Evolutionary conservation across 2,113 vertebrate species (phyloP), one percentile per base, ranked within the genome.

Genomic region (Laticauda laticaudata): DNA sequence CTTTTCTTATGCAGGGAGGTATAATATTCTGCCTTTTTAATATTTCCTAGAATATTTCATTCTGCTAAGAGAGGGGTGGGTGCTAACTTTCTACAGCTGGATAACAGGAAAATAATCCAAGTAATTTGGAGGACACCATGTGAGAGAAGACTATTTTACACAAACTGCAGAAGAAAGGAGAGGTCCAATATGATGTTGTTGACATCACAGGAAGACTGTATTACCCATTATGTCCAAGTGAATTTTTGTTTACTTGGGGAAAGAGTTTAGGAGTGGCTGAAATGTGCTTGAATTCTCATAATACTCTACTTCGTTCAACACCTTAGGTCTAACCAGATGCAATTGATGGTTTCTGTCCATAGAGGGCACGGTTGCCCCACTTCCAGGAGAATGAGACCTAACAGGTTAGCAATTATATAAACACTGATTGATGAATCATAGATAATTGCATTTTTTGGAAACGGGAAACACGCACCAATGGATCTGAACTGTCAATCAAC

Each of bases 351-450:
- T 21, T 24, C 92, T 93, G 69, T 91, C 93, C 92, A 90, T 59
- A 81, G 24, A 89, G 53, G 91, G 3, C 0, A 0, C 24, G 34
- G 92, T 91, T 89, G 75, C 91, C 86, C 75, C 94, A 91, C n/a
- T 64, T 91, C 59, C 39, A 89, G 96, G n/a, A 81, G 29, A 90
- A n/a, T 0, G 54, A 92, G 55, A 91, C 95, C 93, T 92, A 93
- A 93, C 92, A 88, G 95, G 94, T 85, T 94, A 96, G 88, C 0
- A 0, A 54, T 97, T 97, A 96, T 94, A 95, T 96, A 96, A 97
- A 96, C 91, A 34, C 91, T 92, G 95, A 95, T 93, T 91, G 95
- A 96, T 97, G 96, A 97, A 95, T 97, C 96, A 97, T 14, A 94
- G 90, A 61, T 88, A 96, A 95, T 96, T 93, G 93, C 43, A 91